Evolutionary conservation across 2,797 vertebrate species (phyloP).

Genomic region (Poeciliopsis infans): DNA sequence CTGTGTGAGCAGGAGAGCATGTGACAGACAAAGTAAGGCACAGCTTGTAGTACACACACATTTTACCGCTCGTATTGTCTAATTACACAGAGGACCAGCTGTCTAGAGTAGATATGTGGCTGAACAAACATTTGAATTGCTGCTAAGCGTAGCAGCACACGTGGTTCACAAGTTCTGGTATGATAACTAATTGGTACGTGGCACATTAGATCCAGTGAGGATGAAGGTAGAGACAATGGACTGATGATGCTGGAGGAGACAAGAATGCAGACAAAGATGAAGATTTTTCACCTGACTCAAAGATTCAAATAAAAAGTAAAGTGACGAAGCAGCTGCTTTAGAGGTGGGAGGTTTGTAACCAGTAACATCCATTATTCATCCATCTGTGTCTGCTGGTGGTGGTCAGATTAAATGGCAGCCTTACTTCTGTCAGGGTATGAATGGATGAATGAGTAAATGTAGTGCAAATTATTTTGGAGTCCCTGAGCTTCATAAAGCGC

Average conservation of each 20-base stretch:
- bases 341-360: background rate
- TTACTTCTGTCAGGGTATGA: background rate
- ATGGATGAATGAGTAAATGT: background rate
- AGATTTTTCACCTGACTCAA: background rate
- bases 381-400: background rate
- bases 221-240: background rate
- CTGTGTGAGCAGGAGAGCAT: background rate
- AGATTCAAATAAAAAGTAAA: background rate
- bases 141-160: constrained; percentile 5
- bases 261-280: background rate
- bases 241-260: background rate
- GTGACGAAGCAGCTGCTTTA: background rate
- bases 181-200: constrained; percentile 22
- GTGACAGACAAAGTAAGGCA: background rate
- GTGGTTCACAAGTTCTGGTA: constrained; percentile 8
- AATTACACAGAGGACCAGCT: constrained; percentile 39
- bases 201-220: background rate
- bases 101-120: constrained; percentile 31
- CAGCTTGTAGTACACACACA: background rate
- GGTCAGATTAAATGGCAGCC: background rate
- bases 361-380: background rate
- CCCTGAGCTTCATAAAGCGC: background rate
- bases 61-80: background rate
- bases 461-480: background rate
- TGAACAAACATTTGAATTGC: constrained; percentile 34